Evolutionary conservation across 1,140 invertebrate genomes (phyloP).

Genomic region (Pemphigus obesinymphae): DNA sequence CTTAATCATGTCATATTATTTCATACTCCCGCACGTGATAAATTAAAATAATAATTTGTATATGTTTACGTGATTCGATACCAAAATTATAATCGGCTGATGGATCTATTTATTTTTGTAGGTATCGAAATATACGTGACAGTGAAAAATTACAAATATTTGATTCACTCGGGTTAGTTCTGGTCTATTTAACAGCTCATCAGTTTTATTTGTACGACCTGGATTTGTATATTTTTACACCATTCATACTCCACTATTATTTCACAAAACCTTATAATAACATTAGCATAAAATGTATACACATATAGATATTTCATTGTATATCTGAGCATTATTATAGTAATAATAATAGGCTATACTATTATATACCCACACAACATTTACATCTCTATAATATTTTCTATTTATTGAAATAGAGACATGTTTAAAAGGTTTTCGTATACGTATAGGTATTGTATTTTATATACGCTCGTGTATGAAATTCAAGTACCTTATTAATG

Average conservation of each 20-base stretch:
- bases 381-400: neutral
- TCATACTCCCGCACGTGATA: too few species aligned
- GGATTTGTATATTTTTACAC: slow-evolving; percentile 25
- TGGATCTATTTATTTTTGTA: too few species aligned
- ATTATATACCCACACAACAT: neutral
- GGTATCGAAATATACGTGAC: neutral
- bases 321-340: neutral
- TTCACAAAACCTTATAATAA: neutral
- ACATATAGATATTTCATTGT: neutral
- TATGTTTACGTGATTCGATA: too few species aligned
- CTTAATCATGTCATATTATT: too few species aligned
- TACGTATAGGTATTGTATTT: neutral
- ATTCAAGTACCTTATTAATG: neutral
- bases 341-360: neutral
- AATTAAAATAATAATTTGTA: too few species aligned
- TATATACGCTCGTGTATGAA: neutral
- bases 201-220: slow-evolving; percentile 35
- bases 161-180: slow-evolving; percentile 24
- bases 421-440: neutral
- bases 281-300: neutral
- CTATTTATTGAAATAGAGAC: slow-evolving; percentile 11
- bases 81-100: too few species aligned
- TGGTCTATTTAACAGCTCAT: slow-evolving; percentile 35
- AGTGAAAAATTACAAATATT: slow-evolving; percentile 16
- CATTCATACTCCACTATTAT: slow-evolving; percentile 26